Percentiles rank a stretch among this genome's conserved stretches.
phyloP scores from a whole-genome alignment of 1,140 invertebrate genomes.

The Drosophila punjabiensis region DNA sequence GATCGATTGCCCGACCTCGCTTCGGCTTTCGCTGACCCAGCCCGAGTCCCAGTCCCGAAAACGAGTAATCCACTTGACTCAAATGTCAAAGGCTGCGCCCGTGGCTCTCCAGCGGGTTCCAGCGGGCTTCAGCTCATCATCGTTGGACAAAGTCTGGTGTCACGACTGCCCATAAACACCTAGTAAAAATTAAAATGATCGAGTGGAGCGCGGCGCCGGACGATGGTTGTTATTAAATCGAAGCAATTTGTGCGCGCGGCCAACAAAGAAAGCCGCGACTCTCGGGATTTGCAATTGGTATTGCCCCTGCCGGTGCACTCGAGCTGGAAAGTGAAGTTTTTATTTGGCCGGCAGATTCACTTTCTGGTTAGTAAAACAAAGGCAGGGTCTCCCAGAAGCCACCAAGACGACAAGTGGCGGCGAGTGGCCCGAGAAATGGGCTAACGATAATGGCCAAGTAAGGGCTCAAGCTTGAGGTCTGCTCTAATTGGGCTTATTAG shows the following conservation, averaged over 20 bases:
- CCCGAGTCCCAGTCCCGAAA: slow-evolving; percentile 15
- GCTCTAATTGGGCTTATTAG: slow-evolving; percentile 52
- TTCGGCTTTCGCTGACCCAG: slow-evolving; percentile 46
- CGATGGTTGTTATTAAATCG: slow-evolving; percentile 79
- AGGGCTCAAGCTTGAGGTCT: not conserved
- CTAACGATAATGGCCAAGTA: slow-evolving; percentile 52
- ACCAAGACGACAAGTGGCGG: slow-evolving; percentile 11
- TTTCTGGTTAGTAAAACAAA: slow-evolving; percentile 39
- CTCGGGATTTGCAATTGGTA: slow-evolving; percentile 39
- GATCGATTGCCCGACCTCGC: slow-evolving; percentile 35
- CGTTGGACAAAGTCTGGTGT: slow-evolving; percentile 65
- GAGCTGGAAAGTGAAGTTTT: slow-evolving; percentile 68
- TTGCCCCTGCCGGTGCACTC: slow-evolving; percentile 29
- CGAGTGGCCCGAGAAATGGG: slow-evolving; percentile 33
- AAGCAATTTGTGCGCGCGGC: slow-evolving; percentile 66
- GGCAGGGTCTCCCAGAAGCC: slow-evolving; percentile 14
- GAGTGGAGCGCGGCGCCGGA: slow-evolving; percentile 38
- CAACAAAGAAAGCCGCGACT: slow-evolving; percentile 67
- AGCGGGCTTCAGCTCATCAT: slow-evolving; percentile 30
- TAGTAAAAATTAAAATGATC: slow-evolving; percentile 57
- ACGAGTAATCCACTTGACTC: slow-evolving; percentile 41
- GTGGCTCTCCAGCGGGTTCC: slow-evolving; percentile 18
- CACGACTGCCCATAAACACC: slow-evolving; percentile 79
- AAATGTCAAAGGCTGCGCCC: slow-evolving; percentile 72
- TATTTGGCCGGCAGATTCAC: slow-evolving; percentile 52